Evolutionary conservation across 2,888 invertebrate genomes (phyloP).

Genomic region (Incurvaria masculella): DNA sequence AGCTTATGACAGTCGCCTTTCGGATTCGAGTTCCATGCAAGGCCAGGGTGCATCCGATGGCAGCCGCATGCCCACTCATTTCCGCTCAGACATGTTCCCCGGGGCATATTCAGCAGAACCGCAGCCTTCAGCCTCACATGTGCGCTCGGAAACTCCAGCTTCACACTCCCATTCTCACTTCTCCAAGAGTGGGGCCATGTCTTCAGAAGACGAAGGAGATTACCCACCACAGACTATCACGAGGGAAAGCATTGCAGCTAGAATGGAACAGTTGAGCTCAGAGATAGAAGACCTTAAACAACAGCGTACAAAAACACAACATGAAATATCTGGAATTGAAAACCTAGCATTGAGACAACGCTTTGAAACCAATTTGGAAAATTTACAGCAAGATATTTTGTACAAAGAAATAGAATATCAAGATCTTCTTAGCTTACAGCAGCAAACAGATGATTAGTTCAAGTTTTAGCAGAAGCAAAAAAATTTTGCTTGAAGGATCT

Average conservation of each 20-base stretch:
- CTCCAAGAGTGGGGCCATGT: neutral
- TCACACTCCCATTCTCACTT: conserved; percentile 4
- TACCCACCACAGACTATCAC: conserved; percentile 30
- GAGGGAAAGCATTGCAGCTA: conserved; percentile 55
- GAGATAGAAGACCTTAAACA: conserved; percentile 74
- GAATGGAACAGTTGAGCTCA: conserved; percentile 67
- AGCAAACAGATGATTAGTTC: neutral
- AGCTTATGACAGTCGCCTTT: conserved; percentile 68
- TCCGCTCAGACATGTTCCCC: conserved; percentile 37
- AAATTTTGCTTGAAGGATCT: too few relatives aligned
- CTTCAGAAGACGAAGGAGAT: conserved; percentile 27
- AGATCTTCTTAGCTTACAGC: conserved; percentile 35
- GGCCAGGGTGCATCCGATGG: conserved; percentile 24
- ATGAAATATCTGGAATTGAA: conserved; percentile 81
- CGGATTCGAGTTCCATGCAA: conserved; percentile 53
- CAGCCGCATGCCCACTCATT: conserved; percentile 29
- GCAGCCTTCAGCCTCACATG: neutral
- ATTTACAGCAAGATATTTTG: conserved; percentile 73
- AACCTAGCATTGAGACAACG: conserved; percentile 79
- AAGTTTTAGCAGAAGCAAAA: too few relatives aligned
- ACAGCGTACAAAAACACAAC: conserved; percentile 73
- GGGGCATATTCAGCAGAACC: neutral
- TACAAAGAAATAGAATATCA: conserved; percentile 71
- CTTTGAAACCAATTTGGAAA: conserved; percentile 78
- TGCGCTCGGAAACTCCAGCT: conserved; percentile 1